Evolutionary conservation across 1,140 invertebrate species (phyloP).

Genomic region (Hormaphis cornu): DNA sequence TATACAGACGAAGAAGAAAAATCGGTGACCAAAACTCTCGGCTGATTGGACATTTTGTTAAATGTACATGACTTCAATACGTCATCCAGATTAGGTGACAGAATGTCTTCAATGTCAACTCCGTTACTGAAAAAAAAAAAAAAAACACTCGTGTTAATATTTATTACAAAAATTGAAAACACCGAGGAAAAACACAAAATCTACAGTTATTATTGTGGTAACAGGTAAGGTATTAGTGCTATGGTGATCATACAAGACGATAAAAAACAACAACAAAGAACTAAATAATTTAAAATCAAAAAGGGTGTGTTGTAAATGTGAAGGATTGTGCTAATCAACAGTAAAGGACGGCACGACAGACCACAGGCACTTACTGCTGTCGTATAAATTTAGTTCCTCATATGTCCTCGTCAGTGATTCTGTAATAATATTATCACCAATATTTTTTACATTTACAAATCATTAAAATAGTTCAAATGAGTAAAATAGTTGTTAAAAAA

Average conservation of each 20-base stretch:
- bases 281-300: neutral
- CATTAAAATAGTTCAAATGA: neutral
- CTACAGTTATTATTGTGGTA: neutral
- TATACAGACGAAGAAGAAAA: neutral
- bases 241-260: neutral
- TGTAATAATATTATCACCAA: constrained; percentile 24
- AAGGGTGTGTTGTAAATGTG: constrained; percentile 6
- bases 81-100: constrained; percentile 54
- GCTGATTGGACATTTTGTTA: constrained; percentile 28
- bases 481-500: neutral
- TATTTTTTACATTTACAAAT: neutral
- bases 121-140: constrained; percentile 56
- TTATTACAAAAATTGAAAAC: neutral
- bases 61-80: constrained; percentile 41
- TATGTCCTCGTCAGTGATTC: constrained; percentile 27
- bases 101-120: constrained; percentile 49
- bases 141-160: constrained; percentile 36
- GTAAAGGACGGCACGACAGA: constrained; percentile 26
- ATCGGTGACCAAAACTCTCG: constrained; percentile 24
- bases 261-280: constrained; percentile 5
- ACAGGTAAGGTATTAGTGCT: neutral
- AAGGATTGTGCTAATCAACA: constrained; percentile 29
- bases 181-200: neutral
- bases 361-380: constrained; percentile 32
- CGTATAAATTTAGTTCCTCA: constrained; percentile 2